Conservation (phyloP, 1,140 invertebrate species). For the Papilio helenus region DNA sequence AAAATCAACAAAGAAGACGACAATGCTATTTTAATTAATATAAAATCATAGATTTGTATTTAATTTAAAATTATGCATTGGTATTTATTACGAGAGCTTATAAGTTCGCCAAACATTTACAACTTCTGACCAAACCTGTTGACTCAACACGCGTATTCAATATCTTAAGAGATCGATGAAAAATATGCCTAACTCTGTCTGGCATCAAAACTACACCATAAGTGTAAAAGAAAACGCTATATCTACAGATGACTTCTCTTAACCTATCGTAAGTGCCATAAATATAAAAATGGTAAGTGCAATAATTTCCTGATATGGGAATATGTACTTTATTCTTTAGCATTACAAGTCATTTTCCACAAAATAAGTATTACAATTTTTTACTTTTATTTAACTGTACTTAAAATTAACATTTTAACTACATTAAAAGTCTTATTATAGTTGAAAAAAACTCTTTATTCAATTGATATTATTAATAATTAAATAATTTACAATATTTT, state of each 20-base stretch:
- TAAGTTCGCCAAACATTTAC: slow-evolving; percentile 54
- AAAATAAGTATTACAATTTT: slow-evolving; percentile 59
- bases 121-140: slow-evolving; percentile 72
- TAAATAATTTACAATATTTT: slow-evolving; percentile 20
- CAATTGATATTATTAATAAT: background rate
- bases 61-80: background rate
- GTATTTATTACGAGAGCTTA: slow-evolving; percentile 2
- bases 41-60: background rate
- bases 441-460: background rate
- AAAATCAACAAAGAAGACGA: too few species aligned
- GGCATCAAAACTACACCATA: slow-evolving; percentile 36
- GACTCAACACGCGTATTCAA: slow-evolving; percentile 72
- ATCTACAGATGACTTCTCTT: slow-evolving; percentile 53
- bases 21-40: too few species aligned
- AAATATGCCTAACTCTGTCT: slow-evolving; percentile 61
- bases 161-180: slow-evolving; percentile 44
- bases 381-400: slow-evolving; percentile 47
- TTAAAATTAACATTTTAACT: slow-evolving; percentile 15
- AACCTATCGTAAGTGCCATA: background rate
- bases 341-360: slow-evolving; percentile 46
- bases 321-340: slow-evolving; percentile 45
- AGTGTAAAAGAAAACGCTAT: slow-evolving; percentile 52
- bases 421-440: background rate
- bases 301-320: slow-evolving; percentile 38
- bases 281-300: slow-evolving; percentile 44